phyloP scores from a whole-genome alignment of 2,113 vertebrate species.

The Muntiacus muntjak region DNA sequence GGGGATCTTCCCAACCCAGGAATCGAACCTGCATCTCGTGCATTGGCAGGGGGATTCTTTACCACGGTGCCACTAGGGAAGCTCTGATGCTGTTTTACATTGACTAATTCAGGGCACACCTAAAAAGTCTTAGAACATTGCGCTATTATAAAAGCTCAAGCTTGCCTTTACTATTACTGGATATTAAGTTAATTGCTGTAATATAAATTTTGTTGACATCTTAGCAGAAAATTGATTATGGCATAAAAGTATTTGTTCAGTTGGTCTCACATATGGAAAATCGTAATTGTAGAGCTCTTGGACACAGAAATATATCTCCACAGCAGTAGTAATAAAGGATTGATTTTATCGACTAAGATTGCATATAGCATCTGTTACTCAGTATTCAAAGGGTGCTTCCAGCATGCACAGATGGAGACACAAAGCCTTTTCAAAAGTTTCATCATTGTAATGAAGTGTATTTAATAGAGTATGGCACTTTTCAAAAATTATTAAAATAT shows the following conservation, averaged over 20 bases:
- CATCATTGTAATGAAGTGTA: slow-evolving; percentile 42
- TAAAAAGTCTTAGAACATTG: neutral
- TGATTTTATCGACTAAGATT: slow-evolving; percentile 19
- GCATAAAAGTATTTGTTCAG: slow-evolving; percentile 39
- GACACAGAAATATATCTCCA: slow-evolving; percentile 1
- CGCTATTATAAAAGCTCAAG: neutral
- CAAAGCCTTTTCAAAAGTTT: slow-evolving; percentile 26
- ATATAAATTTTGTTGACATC: slow-evolving; percentile 22
- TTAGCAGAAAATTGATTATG: slow-evolving; percentile 29
- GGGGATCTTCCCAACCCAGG: neutral
- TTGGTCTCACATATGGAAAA: slow-evolving; percentile 41
- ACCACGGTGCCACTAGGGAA: neutral
- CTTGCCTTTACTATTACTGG: neutral
- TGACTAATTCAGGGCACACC: neutral
- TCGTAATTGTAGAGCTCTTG: slow-evolving; percentile 33
- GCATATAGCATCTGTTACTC: slow-evolving; percentile 57
- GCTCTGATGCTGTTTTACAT: neutral
- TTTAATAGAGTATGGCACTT: slow-evolving; percentile 10
- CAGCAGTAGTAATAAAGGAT: slow-evolving; percentile 26
- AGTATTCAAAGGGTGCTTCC: slow-evolving; percentile 49
- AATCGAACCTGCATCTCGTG: neutral
- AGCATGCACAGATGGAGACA: slow-evolving; percentile 58
- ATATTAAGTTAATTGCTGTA: neutral
- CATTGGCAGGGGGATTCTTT: neutral
- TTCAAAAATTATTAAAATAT: slow-evolving; percentile 14